Evolutionary conservation across 2,888 invertebrate genomes (phyloP), one percentile per base, ranked within the genome.

Genomic region (Luperina nickerlii): DNA sequence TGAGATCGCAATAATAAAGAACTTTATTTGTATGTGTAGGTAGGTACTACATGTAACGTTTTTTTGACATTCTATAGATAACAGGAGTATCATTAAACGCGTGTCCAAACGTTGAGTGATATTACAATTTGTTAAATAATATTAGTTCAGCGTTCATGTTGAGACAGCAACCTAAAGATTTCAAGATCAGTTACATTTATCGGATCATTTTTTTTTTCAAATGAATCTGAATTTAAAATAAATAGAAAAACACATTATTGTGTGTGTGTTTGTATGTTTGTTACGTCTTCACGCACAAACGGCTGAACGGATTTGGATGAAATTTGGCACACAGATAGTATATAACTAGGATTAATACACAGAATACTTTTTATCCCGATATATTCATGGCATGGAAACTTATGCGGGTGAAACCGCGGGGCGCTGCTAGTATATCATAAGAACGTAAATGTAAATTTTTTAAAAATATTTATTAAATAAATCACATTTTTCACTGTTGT

Each of bases 391-490:
- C 45, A 45, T 11, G 45, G 45, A 45, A 11, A 45, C 45, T 45
- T 11, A 11, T 45, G 45, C 45, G 45, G 45, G 45, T 45, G 11
- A 45, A 45, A 45, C 45, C 45, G 45, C 45, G 45, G 45, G 45
- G 11, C 45, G 45, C 11, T 2, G 45, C 45, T 45, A 13, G 11
- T 7, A 51, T 20, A 20, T 51, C 51, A n/a, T n/a, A 60, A n/a
- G n/a, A n/a, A 27, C 27, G n/a, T 62, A 62, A 62, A 15, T 27
- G 27, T 62, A 18, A n/a, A n/a, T n/a, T n/a, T n/a, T n/a, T 62
- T 27, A 27, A 62, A 42, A 68, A 60, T 74, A 85, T 68, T 70
- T 76, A 69, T 74, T 78, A 68, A 84, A 68, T 78, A 76, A 63
- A 84, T 79, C 48, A 79, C 74, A 74, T 42, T 57, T 71, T 57